These are phyloP conservation scores for Thryonomys swinderianus DNA, from an alignment of 2,113 vertebrate species.

Conservation along the genomic window DNA sequence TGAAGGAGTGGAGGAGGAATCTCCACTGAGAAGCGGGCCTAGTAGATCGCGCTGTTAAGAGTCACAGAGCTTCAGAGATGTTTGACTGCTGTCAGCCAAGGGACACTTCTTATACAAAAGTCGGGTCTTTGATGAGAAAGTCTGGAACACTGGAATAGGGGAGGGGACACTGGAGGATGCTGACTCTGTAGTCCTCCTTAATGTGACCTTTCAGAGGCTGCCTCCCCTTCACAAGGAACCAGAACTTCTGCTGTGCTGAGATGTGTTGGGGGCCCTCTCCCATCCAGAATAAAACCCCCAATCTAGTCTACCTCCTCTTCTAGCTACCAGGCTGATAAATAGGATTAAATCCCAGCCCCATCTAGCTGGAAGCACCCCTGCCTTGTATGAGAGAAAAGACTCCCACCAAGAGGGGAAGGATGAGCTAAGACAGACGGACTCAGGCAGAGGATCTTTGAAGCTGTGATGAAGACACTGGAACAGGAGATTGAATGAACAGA, in stretches of 20 bases:
- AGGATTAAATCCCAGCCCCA: not conserved
- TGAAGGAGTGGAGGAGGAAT: not conserved
- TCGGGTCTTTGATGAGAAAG: not conserved
- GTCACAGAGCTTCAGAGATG: not conserved
- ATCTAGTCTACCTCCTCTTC: not conserved
- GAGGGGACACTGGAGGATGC: not conserved
- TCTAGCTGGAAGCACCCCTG: not conserved
- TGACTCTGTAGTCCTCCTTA: not conserved
- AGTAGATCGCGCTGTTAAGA: not conserved
- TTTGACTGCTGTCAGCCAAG: not conserved
- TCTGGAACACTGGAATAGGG: not conserved
- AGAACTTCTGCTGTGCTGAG: not conserved
- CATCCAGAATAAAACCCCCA: too few relatives aligned
- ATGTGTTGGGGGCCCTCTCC: not conserved
- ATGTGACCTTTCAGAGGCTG: not conserved
- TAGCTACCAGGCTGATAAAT: not conserved
- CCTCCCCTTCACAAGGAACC: not conserved
- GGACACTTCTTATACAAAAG: not conserved
- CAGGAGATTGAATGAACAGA: not conserved
- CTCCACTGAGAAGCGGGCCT: not conserved
- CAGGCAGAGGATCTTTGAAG: not conserved
- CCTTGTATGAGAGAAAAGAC: not conserved
- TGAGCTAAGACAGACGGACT: not conserved
- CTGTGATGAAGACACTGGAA: not conserved
- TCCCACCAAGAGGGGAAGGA: not conserved